These are phyloP conservation scores for Lanius collurio DNA, from an alignment of 2,113 vertebrate genomes.

Conservation along the genomic window DNA sequence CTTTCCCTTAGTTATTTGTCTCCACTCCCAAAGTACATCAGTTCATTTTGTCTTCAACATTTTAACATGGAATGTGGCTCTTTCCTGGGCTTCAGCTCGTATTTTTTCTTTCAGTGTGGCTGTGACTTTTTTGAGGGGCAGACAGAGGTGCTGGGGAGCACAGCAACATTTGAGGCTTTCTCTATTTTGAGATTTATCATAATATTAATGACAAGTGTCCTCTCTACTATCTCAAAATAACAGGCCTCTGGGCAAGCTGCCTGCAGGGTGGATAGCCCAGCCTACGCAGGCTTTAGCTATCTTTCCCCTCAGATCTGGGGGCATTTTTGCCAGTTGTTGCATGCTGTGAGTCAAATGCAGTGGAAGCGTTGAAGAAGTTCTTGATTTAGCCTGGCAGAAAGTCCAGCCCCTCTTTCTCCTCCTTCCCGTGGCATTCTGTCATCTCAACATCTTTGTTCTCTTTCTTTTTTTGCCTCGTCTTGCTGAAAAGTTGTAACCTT, in stretches of 20 bases:
- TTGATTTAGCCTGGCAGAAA: slow-evolving; percentile 14
- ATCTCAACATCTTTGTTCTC: neutral
- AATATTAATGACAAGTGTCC: slow-evolving; percentile 19
- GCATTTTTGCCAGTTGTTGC: slow-evolving; percentile 21
- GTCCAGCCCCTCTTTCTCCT: neutral
- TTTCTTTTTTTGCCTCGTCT: neutral
- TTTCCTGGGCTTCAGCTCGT: neutral
- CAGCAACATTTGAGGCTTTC: neutral
- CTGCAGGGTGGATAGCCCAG: slow-evolving; percentile 47
- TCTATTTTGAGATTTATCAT: neutral
- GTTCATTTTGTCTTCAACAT: neutral
- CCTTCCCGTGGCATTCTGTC: neutral
- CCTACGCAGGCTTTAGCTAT: neutral
- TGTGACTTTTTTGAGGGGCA: neutral
- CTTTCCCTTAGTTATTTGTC: neutral
- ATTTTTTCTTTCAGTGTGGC: neutral
- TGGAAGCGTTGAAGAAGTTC: neutral
- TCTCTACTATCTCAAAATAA: slow-evolving; percentile 30
- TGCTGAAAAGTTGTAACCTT: neutral
- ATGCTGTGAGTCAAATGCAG: slow-evolving; percentile 6
- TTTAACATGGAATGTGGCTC: neutral
- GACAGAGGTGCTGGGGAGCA: neutral
- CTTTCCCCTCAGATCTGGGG: neutral
- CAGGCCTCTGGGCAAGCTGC: slow-evolving; percentile 12
- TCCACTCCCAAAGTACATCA: neutral